Percentiles rank a stretch among this genome's conserved stretches.
Evolutionary conservation across 2,888 invertebrate species (phyloP).

Genomic region (Unio pictorum): DNA sequence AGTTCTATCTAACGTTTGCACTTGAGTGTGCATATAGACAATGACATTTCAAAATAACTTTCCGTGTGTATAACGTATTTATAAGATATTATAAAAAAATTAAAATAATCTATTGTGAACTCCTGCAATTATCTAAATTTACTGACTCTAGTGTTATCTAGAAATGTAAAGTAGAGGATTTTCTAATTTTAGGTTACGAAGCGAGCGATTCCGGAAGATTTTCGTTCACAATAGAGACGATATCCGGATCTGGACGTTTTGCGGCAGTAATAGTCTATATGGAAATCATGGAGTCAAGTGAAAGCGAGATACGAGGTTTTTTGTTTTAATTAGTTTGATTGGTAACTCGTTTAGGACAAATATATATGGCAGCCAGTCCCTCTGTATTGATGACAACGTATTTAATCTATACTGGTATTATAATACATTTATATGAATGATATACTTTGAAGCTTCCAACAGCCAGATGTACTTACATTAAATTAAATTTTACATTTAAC

Average conservation of each 20-base stretch:
- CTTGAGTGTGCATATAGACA: conserved; percentile 79
- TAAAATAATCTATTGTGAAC: no score
- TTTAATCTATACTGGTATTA: conserved; percentile 30
- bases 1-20: conserved; percentile 89
- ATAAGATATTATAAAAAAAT: conserved; percentile 78
- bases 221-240: conserved; percentile 77
- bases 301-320: conserved; percentile 3
- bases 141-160: no score
- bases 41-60: conserved; percentile 75
- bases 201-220: conserved; percentile 61
- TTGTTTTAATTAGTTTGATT: conserved; percentile 74
- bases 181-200: no score
- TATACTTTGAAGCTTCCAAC: no score
- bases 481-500: no score
- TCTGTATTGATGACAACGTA: conserved; percentile 56
- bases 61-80: conserved; percentile 78
- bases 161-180: no score
- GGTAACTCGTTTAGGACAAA: conserved; percentile 76
- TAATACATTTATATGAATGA: background rate
- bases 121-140: no score
- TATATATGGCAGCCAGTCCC: conserved; percentile 70
- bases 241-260: conserved; percentile 82
- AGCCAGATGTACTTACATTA: no score
- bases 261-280: conserved; percentile 81
- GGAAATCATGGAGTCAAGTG: conserved; percentile 31